A percentile compares a stretch with the other conserved stretches of the same genome.
These are phyloP conservation scores for Poecilia latipinna DNA, from an alignment of 2,113 vertebrate species.

Conservation along the genomic window DNA sequence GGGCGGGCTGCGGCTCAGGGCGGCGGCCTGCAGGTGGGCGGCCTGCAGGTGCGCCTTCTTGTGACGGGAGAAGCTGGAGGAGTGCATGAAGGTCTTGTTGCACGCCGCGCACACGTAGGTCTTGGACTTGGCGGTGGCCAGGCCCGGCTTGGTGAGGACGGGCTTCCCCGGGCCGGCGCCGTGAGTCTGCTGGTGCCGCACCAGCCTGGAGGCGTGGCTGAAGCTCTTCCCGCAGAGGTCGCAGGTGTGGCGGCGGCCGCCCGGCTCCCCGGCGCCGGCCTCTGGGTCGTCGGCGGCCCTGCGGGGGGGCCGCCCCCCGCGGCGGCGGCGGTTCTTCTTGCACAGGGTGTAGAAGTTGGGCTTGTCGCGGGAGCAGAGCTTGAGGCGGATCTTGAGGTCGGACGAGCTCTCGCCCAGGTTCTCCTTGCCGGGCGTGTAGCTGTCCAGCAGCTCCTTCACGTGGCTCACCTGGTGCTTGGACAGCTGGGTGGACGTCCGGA, in stretches of 20 bases:
- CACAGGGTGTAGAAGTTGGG: slow-evolving; percentile 83
- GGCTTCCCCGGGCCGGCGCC: slow-evolving; percentile 30
- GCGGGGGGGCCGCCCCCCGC: slow-evolving; percentile 21
- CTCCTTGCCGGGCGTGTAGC: slow-evolving; percentile 78
- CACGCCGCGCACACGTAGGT: slow-evolving; percentile 76
- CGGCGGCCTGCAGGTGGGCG: slow-evolving; percentile 60
- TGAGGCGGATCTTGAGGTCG: slow-evolving; percentile 82
- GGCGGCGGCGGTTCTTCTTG: slow-evolving; percentile 78
- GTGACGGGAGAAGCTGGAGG: slow-evolving; percentile 80
- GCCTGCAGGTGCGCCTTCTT: slow-evolving; percentile 78
- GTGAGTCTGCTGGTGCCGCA: slow-evolving; percentile 78
- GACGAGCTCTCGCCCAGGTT: slow-evolving; percentile 75
- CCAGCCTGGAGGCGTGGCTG: slow-evolving; percentile 75
- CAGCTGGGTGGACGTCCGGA: slow-evolving; percentile 76
- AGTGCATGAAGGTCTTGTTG: slow-evolving; percentile 82
- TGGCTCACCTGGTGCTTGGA: slow-evolving; percentile 82
- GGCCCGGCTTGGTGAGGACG: slow-evolving; percentile 61
- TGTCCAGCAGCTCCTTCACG: slow-evolving; percentile 80
- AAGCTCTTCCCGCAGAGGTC: slow-evolving; percentile 76
- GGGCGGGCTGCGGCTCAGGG: slow-evolving; percentile 50
- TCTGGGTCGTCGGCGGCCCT: slow-evolving; percentile 13
- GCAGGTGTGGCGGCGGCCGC: slow-evolving; percentile 65
- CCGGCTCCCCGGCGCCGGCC: slow-evolving; percentile 13
- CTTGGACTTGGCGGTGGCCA: slow-evolving; percentile 53
- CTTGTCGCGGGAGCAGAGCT: slow-evolving; percentile 81